Base-by-base conservation (phyloP, 30 jellyfish, hydroid and myxozoan genomes). In the Hydra vulgaris region DNA sequence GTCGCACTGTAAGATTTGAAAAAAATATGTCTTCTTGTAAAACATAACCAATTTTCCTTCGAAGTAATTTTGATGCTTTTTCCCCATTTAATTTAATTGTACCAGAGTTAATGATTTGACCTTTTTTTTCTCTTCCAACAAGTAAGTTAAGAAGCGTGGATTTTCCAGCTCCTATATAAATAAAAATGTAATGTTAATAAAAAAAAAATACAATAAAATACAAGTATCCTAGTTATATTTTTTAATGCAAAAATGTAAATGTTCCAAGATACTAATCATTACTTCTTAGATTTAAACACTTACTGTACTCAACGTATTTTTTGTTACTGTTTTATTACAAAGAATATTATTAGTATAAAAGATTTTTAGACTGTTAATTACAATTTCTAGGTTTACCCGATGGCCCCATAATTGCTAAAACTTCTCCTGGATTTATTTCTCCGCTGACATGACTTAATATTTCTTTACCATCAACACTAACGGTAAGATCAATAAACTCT, bases 381-480 rank as follows among this genome's bases (percentile, higher is more conserved):
- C 61, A 40, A 40, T 5, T 40, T 40, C 12, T 3, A 19, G 26
- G 25, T 24, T 23, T 54, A 85, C 95, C 95, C 19, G 95, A 85
- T 0, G 95, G 95, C 55, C 95, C 95, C 95, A 85, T 85, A 16
- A 85, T 79, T 17, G 95, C 95, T 15, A 85, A 72, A 17, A 85
- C 89, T 80, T 85, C 95, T 18, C 95, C 95, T 8, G 95, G 95
- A 27, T 40, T 27, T 22, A 85, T 85, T 80, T 85, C 95, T 18
- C 95, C 95, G 27, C 80, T 70, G 40, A 85, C 95, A 27, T 79
- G 24, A 7, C 79, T 25, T 17, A 85, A 81, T 17, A 82, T 85
- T 40, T 71, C 23, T 74, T 74, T 72, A n/a, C 66, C 83, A 21
- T 76, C 73, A 52, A 74, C 90, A 0, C 82, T 52, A 22, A 83